phyloP scores from a whole-genome alignment of 2,113 vertebrate genomes.

The Mus pahari region DNA sequence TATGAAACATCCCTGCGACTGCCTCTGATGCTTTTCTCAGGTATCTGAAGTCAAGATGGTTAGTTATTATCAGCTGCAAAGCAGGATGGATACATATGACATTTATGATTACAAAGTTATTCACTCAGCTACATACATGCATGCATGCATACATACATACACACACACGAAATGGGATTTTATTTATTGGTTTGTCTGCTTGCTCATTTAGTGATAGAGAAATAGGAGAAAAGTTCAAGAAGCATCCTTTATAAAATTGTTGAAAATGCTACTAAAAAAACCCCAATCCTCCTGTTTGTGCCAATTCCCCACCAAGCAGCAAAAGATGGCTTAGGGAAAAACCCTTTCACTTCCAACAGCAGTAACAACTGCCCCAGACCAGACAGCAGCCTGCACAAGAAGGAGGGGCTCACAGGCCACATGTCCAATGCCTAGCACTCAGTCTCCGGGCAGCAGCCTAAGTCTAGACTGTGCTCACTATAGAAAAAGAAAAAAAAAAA shows the following conservation, averaged over 20 bases:
- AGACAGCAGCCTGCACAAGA: background rate
- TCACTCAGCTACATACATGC: background rate
- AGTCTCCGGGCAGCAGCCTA: background rate
- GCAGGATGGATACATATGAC: background rate
- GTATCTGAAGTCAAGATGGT: background rate
- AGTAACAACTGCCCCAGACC: background rate
- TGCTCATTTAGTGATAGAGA: background rate
- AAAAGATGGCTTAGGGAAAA: background rate
- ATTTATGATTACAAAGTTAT: background rate
- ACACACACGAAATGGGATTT: background rate
- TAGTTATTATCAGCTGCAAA: background rate
- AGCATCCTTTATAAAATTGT: background rate
- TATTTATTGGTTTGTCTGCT: too few species aligned
- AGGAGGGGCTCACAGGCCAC: background rate
- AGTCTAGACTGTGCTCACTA: background rate
- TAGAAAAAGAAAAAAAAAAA: background rate
- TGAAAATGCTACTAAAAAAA: background rate
- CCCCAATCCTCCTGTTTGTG: background rate
- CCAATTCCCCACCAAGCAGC: background rate
- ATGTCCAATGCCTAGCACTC: background rate
- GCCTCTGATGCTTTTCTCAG: background rate
- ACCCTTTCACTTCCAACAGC: background rate
- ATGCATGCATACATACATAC: background rate
- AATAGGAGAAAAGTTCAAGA: background rate
- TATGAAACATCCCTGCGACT: background rate